A percentile compares a stretch with the other conserved stretches of the same genome.
Conservation (phyloP, 2,113 vertebrate species). For the Poeciliopsis retropinna region DNA sequence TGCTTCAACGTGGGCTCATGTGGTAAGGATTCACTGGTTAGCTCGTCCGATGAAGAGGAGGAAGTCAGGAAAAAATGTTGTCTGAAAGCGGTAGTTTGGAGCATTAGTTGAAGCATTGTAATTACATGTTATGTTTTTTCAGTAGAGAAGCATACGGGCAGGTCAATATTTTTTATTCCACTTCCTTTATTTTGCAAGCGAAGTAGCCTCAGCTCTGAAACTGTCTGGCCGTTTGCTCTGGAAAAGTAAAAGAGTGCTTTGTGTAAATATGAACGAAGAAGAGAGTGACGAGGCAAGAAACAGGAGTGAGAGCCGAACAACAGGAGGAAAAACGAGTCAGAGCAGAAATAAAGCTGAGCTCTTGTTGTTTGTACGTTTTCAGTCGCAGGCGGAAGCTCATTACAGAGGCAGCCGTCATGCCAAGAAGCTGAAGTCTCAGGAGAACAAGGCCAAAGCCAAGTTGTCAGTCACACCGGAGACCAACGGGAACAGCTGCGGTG, state of each 20-base stretch:
- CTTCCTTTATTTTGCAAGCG: too few species aligned
- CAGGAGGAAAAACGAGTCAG: not conserved
- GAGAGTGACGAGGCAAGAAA: not conserved
- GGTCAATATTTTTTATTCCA: too few species aligned
- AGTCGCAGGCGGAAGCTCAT: constrained; percentile 94
- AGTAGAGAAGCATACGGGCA: too few species aligned
- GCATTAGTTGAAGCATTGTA: too few species aligned
- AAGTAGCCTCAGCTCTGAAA: not conserved
- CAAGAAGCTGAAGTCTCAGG: constrained; percentile 99
- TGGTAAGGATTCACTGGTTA: not conserved
- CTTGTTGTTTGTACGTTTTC: constrained; percentile 1
- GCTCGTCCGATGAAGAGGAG: not conserved
- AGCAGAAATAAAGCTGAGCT: not conserved
- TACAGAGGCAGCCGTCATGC: constrained; percentile 99
- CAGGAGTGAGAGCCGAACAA: not conserved
- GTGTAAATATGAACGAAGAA: too few species aligned
- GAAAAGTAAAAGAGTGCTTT: not conserved
- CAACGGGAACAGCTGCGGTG: constrained; percentile 83
- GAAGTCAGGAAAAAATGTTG: not conserved
- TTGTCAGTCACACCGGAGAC: constrained; percentile 83
- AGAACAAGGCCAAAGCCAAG: constrained; percentile 94
- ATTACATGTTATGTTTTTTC: too few species aligned
- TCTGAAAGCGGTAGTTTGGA: not conserved
- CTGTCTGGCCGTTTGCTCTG: not conserved
- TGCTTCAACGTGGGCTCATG: not conserved